phyloP scores from a whole-genome alignment of 2,113 vertebrate species.

The Albula glossodonta region DNA sequence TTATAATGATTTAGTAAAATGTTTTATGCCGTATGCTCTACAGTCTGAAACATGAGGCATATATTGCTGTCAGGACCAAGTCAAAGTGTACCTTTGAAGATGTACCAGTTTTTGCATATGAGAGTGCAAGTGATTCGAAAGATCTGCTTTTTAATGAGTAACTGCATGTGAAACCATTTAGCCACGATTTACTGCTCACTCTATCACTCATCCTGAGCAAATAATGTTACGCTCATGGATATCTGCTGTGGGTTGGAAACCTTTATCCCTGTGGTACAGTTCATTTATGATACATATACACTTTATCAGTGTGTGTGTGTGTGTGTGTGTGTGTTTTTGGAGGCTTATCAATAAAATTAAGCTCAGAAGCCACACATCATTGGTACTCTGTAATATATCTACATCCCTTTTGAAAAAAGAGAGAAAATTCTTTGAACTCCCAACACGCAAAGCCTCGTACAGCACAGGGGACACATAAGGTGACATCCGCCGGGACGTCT shows the following conservation, averaged over 20 bases:
- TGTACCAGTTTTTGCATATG: neutral
- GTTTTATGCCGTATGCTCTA: too few species aligned
- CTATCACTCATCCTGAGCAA: too few species aligned
- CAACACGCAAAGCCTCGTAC: neutral
- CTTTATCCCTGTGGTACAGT: too few species aligned
- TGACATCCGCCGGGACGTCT: conserved; percentile 1
- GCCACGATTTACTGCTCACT: neutral
- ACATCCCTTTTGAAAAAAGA: conserved; percentile 34
- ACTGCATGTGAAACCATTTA: neutral
- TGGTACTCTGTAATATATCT: conserved; percentile 49
- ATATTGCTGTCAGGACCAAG: neutral
- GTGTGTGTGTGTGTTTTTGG: neutral
- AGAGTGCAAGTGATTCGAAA: neutral
- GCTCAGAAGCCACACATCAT: conserved; percentile 38
- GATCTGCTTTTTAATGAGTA: neutral
- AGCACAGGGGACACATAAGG: conserved; percentile 34
- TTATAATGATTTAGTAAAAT: too few species aligned
- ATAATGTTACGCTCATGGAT: too few species aligned
- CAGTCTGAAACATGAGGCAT: neutral
- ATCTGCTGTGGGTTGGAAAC: too few species aligned
- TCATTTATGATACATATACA: too few species aligned
- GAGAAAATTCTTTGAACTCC: conserved; percentile 49
- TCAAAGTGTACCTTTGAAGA: neutral
- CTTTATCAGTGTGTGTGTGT: too few species aligned
- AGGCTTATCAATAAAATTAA: neutral